phyloP scores from a whole-genome alignment of 2,113 vertebrate genomes.

The Chionis minor region DNA sequence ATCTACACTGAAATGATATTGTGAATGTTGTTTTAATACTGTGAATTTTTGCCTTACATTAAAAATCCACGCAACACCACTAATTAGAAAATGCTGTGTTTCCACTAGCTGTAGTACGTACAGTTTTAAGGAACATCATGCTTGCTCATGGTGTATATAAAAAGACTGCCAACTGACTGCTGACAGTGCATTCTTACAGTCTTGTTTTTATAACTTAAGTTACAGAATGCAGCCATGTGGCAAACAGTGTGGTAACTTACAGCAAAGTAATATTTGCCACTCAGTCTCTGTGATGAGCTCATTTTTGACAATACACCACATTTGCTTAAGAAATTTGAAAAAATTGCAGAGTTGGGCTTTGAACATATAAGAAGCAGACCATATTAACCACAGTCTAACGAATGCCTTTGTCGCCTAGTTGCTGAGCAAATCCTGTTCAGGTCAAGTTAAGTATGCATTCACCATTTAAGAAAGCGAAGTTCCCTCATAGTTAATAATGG shows the following conservation, averaged over 20 bases:
- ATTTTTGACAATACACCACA: not conserved
- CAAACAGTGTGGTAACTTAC: not conserved
- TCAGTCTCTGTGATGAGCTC: not conserved
- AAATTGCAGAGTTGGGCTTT: not conserved
- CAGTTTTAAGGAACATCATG: not conserved
- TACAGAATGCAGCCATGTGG: not conserved
- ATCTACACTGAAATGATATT: not conserved
- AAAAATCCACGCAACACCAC: not conserved
- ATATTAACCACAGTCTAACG: not conserved
- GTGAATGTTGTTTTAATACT: not conserved
- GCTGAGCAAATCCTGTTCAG: not conserved
- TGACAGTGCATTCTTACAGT: not conserved
- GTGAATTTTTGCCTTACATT: not conserved
- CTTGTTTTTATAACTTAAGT: not conserved
- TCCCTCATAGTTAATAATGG: not conserved
- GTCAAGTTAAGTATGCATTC: not conserved
- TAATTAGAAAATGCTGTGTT: not conserved
- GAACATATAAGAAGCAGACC: not conserved
- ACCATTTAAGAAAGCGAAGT: not conserved
- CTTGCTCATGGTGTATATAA: not conserved
- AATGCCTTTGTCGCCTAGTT: too few relatives aligned
- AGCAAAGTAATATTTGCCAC: not conserved
- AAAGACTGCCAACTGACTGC: not conserved
- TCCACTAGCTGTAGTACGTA: not conserved
- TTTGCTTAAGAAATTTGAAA: not conserved